Evolutionary conservation across 2,888 invertebrate species (phyloP), one percentile per base, ranked within the genome.

Genomic region (Eupithecia insigniata): DNA sequence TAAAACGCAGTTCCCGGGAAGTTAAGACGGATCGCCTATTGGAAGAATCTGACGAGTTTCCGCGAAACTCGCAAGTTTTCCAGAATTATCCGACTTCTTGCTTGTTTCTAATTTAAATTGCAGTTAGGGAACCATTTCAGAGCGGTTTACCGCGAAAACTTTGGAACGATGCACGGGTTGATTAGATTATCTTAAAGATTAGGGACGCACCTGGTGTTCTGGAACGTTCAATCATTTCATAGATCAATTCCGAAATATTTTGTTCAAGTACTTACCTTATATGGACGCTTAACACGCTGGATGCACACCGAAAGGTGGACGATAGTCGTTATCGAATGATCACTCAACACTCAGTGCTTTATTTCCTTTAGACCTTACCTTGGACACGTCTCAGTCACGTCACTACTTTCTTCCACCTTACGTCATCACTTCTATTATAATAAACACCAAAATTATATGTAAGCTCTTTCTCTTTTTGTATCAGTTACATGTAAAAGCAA

Each of bases 1-100:
- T 61, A 64, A 30, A 51, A 55, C 64, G 64, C 51, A 36, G 68
- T 55, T 61, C 55, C n/a, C 36, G 64, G 58, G 69, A 79, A 80
- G 78, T 80, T 78, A 74, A 80, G 79, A 79, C 78, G 76, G 79
- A 80, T 80, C 78, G 77, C 78, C 79, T 74, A 78, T 78, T 74
- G 76, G 73, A 75, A 66, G 70, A 68, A 70, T 77, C 78, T 80
- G 79, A 78, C 78, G 79, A 80, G 80, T 79, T 80, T 79, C 78
- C 73, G 60, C 68, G 66, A 73, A 80, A 73, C 75, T 75, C 72
- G 22, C 66, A 68, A 72, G 67, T 72, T 75, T 72, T 65, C 55
- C 55, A 43, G 55, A 74, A 76, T 72, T 77, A 76, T 78, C 68
- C 67, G 58, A 73, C 28, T 62, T 69, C 58, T 46, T 16, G 36